Conservation (phyloP, 2,797 vertebrate species). For the Prionace glauca region DNA sequence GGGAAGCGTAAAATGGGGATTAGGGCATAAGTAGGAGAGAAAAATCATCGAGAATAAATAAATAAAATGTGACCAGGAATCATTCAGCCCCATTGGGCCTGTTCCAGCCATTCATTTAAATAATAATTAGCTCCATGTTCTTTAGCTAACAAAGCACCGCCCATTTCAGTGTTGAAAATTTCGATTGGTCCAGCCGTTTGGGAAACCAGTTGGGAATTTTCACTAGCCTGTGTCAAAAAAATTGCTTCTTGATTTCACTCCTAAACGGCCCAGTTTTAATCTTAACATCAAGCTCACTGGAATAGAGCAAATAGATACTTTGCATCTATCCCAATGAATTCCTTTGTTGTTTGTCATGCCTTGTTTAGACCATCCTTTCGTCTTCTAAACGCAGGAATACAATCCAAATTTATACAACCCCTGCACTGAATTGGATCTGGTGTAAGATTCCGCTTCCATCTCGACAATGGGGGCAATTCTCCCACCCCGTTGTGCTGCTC, state of each 20-base stretch:
- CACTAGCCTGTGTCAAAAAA: neutral
- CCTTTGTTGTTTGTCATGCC: neutral
- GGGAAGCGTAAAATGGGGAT: neutral
- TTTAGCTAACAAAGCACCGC: neutral
- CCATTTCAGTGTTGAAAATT: neutral
- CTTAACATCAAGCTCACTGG: neutral
- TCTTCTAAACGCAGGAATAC: too few species aligned
- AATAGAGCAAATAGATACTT: neutral
- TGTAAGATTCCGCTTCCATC: neutral
- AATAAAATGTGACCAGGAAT: neutral
- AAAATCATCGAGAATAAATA: neutral
- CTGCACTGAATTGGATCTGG: too few species aligned
- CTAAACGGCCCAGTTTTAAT: neutral
- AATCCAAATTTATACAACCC: too few species aligned
- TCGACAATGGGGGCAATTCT: neutral
- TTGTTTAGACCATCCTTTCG: too few species aligned
- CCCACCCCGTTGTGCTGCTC: too few species aligned
- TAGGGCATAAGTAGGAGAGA: neutral
- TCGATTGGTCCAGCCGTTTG: neutral
- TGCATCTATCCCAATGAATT: neutral
- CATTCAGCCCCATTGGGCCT: neutral
- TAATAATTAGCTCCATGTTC: neutral
- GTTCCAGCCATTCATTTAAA: neutral
- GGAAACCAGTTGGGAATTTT: neutral
- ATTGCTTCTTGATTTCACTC: neutral